Percentiles rank a stretch among this genome's conserved stretches.
Conservation (phyloP, 1,140 invertebrate genomes). For the Drosophila lacteicornis region DNA sequence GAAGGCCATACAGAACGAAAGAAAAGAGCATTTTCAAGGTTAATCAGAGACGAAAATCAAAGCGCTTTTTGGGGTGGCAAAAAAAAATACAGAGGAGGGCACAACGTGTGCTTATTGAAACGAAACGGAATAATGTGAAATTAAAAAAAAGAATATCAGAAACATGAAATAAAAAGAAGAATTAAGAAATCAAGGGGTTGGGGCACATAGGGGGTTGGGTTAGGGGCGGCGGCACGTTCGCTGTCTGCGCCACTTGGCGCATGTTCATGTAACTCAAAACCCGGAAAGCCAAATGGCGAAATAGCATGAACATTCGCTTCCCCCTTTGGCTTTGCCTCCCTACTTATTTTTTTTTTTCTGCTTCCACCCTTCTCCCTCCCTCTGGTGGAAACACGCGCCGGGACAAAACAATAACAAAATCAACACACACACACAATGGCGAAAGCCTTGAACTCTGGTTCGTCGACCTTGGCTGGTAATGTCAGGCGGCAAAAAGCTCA, state of each 20-base stretch:
- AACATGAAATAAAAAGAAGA: slow-evolving; percentile 29
- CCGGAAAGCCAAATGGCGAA: slow-evolving; percentile 75
- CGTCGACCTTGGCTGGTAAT: slow-evolving; percentile 87
- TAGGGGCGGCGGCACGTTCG: slow-evolving; percentile 50
- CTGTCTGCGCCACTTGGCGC: slow-evolving; percentile 56
- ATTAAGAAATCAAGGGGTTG: slow-evolving; percentile 28
- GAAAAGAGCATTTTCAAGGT: slow-evolving; percentile 58
- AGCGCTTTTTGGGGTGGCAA: background rate
- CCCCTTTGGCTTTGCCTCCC: background rate
- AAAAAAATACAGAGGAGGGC: slow-evolving; percentile 1
- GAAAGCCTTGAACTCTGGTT: slow-evolving; percentile 87
- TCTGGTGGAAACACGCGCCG: slow-evolving; percentile 51
- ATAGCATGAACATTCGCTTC: slow-evolving; percentile 66
- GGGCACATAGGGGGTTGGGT: background rate
- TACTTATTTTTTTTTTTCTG: background rate
- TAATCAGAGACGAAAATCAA: slow-evolving; percentile 49
- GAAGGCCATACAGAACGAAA: slow-evolving; percentile 4
- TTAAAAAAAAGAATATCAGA: slow-evolving; percentile 6
- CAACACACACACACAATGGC: slow-evolving; percentile 16
- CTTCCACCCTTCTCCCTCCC: background rate
- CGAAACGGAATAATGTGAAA: slow-evolving; percentile 32
- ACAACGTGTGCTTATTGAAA: slow-evolving; percentile 52
- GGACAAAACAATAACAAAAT: slow-evolving; percentile 35
- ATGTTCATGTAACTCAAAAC: slow-evolving; percentile 76
- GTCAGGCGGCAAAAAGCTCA: slow-evolving; percentile 57